A percentile compares a stretch with the other conserved stretches of the same genome.
These are phyloP conservation scores for Ariolimax columbianus DNA, from an alignment of 2,888 invertebrate genomes.

Conservation along the genomic window DNA sequence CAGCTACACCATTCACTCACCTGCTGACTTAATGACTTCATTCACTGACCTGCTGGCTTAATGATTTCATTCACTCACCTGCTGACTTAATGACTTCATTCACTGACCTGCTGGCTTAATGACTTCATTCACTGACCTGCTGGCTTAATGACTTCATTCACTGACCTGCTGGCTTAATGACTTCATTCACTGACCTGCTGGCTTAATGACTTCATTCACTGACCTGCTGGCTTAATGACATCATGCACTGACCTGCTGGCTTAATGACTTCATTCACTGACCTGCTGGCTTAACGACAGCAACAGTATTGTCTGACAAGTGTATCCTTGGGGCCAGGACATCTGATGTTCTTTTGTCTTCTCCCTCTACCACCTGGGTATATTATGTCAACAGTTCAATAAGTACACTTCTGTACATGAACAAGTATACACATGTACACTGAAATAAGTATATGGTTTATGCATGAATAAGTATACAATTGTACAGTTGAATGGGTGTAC, in stretches of 20 bases:
- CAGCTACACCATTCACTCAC: too few species aligned
- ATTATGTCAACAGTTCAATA: not conserved
- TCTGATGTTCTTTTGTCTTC: slow-evolving; percentile 66
- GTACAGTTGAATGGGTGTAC: too few species aligned
- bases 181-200: not conserved
- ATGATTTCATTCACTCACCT: not conserved
- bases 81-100: not conserved
- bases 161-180: not conserved
- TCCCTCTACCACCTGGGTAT: slow-evolving; percentile 70
- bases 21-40: too few species aligned
- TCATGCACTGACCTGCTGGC: not conserved
- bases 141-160: not conserved
- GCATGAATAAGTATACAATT: too few species aligned
- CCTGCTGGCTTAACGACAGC: not conserved
- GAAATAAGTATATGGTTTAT: too few species aligned
- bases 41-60: not conserved
- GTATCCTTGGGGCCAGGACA: not conserved
- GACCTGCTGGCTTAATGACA: not conserved
- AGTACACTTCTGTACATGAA: too few species aligned
- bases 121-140: slow-evolving; percentile 18
- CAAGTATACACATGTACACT: too few species aligned
- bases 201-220: not conserved
- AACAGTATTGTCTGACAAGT: not conserved
- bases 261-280: slow-evolving; percentile 3
- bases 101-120: not conserved